These are phyloP conservation scores for Carcina quercana DNA, from an alignment of 2,888 invertebrate species.

Conservation along the genomic window DNA sequence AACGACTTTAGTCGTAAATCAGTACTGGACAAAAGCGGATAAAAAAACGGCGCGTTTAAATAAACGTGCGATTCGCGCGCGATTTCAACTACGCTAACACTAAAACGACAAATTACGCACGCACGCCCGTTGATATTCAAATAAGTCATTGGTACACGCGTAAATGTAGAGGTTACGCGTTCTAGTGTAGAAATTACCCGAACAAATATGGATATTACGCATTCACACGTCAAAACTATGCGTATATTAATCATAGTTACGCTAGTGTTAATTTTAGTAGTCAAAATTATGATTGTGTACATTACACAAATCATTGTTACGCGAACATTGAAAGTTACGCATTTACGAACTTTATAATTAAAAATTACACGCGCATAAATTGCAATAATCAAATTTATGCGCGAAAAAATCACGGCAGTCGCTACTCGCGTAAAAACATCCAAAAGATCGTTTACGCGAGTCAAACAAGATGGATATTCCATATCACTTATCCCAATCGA, in stretches of 20 bases:
- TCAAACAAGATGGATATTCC: too few species aligned
- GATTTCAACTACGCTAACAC: conserved; percentile 27
- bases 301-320: too few species aligned
- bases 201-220: conserved; percentile 8
- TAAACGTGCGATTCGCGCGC: conserved; percentile 39
- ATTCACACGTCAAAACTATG: background rate
- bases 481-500: too few species aligned
- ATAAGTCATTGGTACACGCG: conserved; percentile 7
- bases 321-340: conserved; percentile 1
- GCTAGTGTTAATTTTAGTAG: too few species aligned
- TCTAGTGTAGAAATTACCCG: too few species aligned
- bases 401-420: too few species aligned
- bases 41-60: conserved; percentile 28
- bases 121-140: conserved; percentile 22
- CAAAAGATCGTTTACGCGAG: too few species aligned
- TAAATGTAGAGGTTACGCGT: conserved; percentile 9
- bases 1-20: conserved; percentile 30
- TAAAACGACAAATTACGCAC: conserved; percentile 19
- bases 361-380: conserved; percentile 13
- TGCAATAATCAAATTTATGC: too few species aligned
- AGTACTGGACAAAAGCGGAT: conserved; percentile 56
- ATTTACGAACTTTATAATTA: background rate
- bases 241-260: background rate
- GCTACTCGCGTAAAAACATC: too few species aligned
- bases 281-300: too few species aligned